phyloP scores from a whole-genome alignment of 1,140 invertebrate genomes.

The Zelostemma sp. region DNA sequence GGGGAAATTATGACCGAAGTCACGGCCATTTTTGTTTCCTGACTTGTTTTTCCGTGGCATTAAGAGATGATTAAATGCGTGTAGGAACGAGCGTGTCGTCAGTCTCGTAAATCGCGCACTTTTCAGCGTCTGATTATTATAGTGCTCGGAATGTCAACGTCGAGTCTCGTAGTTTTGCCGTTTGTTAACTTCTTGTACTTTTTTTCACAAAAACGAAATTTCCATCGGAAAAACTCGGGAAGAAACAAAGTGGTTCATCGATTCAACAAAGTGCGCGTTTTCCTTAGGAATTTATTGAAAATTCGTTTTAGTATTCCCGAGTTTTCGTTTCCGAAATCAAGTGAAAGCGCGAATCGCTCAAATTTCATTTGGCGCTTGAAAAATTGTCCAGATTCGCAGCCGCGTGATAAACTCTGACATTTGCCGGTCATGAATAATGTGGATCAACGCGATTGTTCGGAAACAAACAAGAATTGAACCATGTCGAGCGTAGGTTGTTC shows the following conservation, averaged over 20 bases:
- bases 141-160: slow-evolving; percentile 2
- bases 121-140: neutral
- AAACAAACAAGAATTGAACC: slow-evolving; percentile 14
- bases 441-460: neutral
- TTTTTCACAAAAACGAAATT: neutral
- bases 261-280: too few species aligned
- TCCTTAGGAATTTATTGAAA: too few species aligned
- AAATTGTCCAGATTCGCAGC: slow-evolving; percentile 6
- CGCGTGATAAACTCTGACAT: slow-evolving; percentile 29
- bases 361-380: neutral
- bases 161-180: neutral
- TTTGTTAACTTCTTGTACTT: slow-evolving; percentile 2
- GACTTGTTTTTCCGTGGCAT: neutral
- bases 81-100: slow-evolving; percentile 4
- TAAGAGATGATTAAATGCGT: slow-evolving; percentile 3
- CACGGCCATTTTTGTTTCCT: neutral
- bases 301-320: too few species aligned
- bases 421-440: slow-evolving; percentile 3
- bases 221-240: neutral
- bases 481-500: slow-evolving; percentile 26
- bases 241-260: slow-evolving; percentile 3
- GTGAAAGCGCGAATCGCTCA: neutral
- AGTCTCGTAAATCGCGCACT: slow-evolving; percentile 3
- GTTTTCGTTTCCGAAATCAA: too few species aligned
- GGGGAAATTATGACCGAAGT: neutral